phyloP scores from a whole-genome alignment of 1,140 invertebrate genomes.

The Drosophila simulans region DNA sequence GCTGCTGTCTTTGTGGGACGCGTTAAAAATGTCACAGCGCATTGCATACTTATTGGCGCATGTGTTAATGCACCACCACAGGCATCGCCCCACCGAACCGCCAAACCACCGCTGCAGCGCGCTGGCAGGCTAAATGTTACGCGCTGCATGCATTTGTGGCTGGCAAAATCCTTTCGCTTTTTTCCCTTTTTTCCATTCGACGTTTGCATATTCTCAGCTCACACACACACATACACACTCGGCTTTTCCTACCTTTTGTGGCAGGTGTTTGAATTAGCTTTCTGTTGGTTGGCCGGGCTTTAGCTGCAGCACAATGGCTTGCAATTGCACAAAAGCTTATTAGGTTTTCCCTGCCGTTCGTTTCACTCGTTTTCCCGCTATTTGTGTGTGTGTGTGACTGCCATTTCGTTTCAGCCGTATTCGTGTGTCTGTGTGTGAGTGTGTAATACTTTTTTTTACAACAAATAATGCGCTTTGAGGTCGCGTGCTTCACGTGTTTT shows the following conservation, averaged over 20 bases:
- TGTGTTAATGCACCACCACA: constrained; percentile 71
- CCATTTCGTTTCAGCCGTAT: constrained; percentile 28
- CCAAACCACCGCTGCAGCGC: constrained; percentile 5
- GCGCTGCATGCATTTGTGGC: constrained; percentile 73
- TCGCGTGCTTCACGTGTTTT: constrained; percentile 56
- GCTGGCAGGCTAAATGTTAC: constrained; percentile 70
- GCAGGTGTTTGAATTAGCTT: constrained; percentile 80
- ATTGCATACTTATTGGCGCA: constrained; percentile 83
- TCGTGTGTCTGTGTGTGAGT: constrained; percentile 20
- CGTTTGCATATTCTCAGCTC: constrained; percentile 57
- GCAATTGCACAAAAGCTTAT: constrained; percentile 82
- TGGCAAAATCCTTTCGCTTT: constrained; percentile 60
- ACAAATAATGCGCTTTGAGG: constrained; percentile 76
- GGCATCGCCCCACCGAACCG: constrained; percentile 8
- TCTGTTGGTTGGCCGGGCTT: constrained; percentile 63
- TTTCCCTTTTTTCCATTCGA: constrained; percentile 54
- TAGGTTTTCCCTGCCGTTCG: constrained; percentile 50
- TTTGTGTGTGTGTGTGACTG: constrained; percentile 38
- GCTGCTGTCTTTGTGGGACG: constrained; percentile 64
- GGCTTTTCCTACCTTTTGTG: constrained; percentile 68
- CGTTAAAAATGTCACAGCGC: constrained; percentile 83
- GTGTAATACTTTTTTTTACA: constrained; percentile 61
- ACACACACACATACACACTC: constrained; percentile 25
- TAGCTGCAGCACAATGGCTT: constrained; percentile 55
- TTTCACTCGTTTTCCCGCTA: neutral